Evolutionary conservation across 2,888 invertebrate species (phyloP), one percentile per base, ranked within the genome.

Genomic region (Synergus laeviventris): DNA sequence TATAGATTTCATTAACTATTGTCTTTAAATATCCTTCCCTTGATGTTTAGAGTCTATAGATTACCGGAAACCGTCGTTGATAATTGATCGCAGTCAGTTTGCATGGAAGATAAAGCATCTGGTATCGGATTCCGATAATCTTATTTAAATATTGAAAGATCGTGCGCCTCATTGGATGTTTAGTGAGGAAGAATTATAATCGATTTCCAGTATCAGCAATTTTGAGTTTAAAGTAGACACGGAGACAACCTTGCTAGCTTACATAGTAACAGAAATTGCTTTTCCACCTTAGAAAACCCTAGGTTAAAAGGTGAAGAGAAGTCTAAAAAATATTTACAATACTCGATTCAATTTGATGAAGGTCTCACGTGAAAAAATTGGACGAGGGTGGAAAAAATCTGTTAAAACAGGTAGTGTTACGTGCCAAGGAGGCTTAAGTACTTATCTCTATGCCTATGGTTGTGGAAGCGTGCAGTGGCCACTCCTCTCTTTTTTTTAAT

Each of bases 401-500:
- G 70, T 49, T 70, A 70, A 70, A 70, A 70, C 70, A 70, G 70
- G 49, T 70, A 49, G 49, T 70, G 49, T 12, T 36, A 70, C 70
- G 49, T 70, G 70, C 70, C 49, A 70, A 70, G 70, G 5, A 49
- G 70, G 49, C 70, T 70, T 70, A 49, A 70, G 70, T 70, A 70
- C 70, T 70, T 70, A 49, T 70, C 49, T 70, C 70, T 70, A 70
- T 70, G 49, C 62, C 39, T 59, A 39, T 42, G 42, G 45, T 45
- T 31, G 70, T 49, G 70, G 31, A n/a, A 49, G 31, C 24, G 3
- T 70, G 12, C 70, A 70, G 49, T 70, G 38, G 38, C 8, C 21
- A 36, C 64, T 61, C 21, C 49, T 31, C 74, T 54, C 64, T 77
- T 80, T 75, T 79, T 82, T 83, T 81, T 83, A 83, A 86, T 86